Evolutionary conservation across 1,140 invertebrate genomes (phyloP).

Genomic region (Anoplophora glabripennis): DNA sequence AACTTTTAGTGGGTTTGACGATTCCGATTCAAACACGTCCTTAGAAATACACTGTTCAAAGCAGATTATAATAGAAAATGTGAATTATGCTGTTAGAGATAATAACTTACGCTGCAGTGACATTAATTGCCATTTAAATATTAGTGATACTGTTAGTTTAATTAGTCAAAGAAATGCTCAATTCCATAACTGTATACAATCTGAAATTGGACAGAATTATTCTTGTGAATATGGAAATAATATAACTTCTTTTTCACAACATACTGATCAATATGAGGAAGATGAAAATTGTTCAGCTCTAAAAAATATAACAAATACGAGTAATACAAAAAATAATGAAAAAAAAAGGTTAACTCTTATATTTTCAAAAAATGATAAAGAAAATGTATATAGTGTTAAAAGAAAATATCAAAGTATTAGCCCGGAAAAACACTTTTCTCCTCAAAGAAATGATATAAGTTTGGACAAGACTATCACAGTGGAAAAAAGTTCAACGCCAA

Average conservation of each 20-base stretch:
- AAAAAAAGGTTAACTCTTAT: constrained; percentile 27
- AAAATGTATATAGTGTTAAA: constrained; percentile 24
- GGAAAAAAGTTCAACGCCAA: too few relatives aligned
- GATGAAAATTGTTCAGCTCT: neutral
- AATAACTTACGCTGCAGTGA: neutral
- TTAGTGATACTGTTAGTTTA: neutral
- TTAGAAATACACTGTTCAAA: constrained; percentile 21
- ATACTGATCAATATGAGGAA: too few relatives aligned
- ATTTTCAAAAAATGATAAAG: constrained; percentile 30
- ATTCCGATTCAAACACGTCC: constrained; percentile 20
- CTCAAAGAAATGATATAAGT: too few relatives aligned
- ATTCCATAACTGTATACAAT: too few relatives aligned
- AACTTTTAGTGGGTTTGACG: constrained; percentile 31
- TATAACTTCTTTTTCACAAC: too few relatives aligned
- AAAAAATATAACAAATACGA: constrained; percentile 16
- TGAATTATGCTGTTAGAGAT: neutral
- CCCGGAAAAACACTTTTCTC: constrained; percentile 26
- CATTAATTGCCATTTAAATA: neutral
- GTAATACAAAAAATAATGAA: constrained; percentile 5
- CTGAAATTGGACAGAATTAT: too few relatives aligned
- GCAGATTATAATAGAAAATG: constrained; percentile 12
- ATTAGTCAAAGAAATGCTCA: neutral
- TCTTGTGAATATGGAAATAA: too few relatives aligned
- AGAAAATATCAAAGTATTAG: constrained; percentile 29
- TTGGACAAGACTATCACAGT: too few relatives aligned